A percentile compares a stretch with the other conserved stretches of the same genome.
Conservation (phyloP, 1,140 invertebrate species). For the Wiebesia pumilae region DNA sequence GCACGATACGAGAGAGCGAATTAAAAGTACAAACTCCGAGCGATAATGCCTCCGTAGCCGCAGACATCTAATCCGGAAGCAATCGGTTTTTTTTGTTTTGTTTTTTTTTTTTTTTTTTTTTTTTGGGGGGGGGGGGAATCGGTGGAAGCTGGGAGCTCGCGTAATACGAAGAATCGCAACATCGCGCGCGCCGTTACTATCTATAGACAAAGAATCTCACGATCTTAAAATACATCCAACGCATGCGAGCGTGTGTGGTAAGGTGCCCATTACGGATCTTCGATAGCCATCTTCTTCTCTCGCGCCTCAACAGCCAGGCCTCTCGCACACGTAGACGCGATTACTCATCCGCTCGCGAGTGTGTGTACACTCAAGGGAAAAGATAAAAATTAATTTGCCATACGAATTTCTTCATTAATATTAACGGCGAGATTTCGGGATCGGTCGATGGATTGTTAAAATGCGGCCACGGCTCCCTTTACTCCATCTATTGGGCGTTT, state of each 20-base stretch:
- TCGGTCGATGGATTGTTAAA: no score
- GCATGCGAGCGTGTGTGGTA: constrained; percentile 47
- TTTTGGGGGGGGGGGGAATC: no score
- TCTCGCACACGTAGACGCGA: not conserved
- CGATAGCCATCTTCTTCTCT: constrained; percentile 62
- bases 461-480: not conserved
- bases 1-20: not conserved
- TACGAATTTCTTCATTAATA: not conserved
- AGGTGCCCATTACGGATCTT: constrained; percentile 62
- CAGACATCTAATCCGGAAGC: constrained; percentile 64
- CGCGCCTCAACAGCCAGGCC: not conserved
- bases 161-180: not conserved
- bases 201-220: not conserved
- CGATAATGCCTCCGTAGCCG: not conserved
- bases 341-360: no score
- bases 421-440: not conserved
- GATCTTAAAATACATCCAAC: constrained; percentile 21
- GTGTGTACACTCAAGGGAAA: not conserved
- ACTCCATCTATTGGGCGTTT: not conserved
- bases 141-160: not conserved
- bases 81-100: no score
- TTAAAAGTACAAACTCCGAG: constrained; percentile 55
- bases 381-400: not conserved
- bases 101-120: no score
- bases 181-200: no score